Evolutionary conservation across 92 coral and sea anemone genomes (phyloP), one percentile per base, ranked within the genome.

Genomic region (Bergia sp.): DNA sequence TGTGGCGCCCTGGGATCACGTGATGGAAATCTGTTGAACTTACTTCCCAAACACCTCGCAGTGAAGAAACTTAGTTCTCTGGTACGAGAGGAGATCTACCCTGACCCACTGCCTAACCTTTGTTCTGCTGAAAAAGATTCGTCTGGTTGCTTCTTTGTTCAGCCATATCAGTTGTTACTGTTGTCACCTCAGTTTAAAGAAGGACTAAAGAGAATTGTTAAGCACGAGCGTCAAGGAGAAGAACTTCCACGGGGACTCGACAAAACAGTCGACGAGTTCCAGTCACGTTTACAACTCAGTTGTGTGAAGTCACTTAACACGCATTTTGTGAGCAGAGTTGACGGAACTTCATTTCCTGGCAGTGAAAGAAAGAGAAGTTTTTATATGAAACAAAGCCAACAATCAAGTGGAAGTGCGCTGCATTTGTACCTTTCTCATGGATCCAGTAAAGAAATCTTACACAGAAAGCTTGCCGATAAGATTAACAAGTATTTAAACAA

Each of bases 381-480:
- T 53, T 91, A 90, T 29, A 90, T 92, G 23, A 91, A 76, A 64
- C 73, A 29, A 29, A 29, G 29, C 29, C 29, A 29, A 29, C 29
- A 67, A 5, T 23, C 90, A 3, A 91, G 90, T 29, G 44, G 73
- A 12, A n/a, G 44, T 74, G 89, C 2, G 44, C 88, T 88, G 66
- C 90, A 77, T 87, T 74, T 95, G 29, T 86, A 90, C 71, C 83
- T 93, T 78, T 87, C 78, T 77, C 98, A 95, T 37, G 95, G 95
- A 7, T 16, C n/a, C 79, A 74, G 3, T 36, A 74, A 16, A 74
- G 79, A 74, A 74, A 21, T 13, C 12, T 18, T 74, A 1, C 42
- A 74, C 12, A 15, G 79, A 74, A 58, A 15, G 4, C 86, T 88
- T 47, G 13, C 87, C 15, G 38, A 49, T n/a, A 55, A 79, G 45